Base-by-base conservation (phyloP, 2,888 invertebrate genomes). In the Ctena decussata region DNA sequence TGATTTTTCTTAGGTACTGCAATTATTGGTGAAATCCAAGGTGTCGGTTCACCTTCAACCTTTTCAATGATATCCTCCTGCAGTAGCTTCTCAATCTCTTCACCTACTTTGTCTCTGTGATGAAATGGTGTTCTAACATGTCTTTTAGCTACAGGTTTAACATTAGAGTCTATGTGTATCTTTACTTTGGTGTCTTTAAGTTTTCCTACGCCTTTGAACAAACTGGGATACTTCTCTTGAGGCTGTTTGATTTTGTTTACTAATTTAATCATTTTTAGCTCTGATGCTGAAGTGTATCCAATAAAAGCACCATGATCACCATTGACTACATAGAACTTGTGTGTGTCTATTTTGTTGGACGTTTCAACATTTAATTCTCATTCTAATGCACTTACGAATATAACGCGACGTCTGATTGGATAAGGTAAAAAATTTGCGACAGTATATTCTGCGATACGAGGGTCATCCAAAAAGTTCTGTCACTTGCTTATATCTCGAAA, bases 21-120 rank as follows among this genome's bases (percentile, higher is more conserved):
- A 21, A 86, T 82, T 39, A 87, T 84, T 12, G 84, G 79, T 1
- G 82, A 81, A 15, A 92, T 85, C 91, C 91, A 93, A 24, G 90
- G 88, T 39, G 90, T 91, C 35, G 91, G 88, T 30, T 86, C 89
- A 70, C 84, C 80, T 39, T 79, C 79, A 27, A 89, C 87, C 80
- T 82, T 24, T 57, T 86, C 86, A 57, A 87, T 84, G 15, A 88
- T 81, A 30, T 87, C 87, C 0, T 81, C 57, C 18, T 82, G 37
- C 8, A 82, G 0, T 15, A 89, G 75, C 32, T 86, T 78, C 18
- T 84, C 30, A 15, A 89, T 32, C 79, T 89, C 87, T 18, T 71
- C 53, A 75, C 84, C 84, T 27, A 89, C 73, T 44, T 85, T 83
- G 1, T 78, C 30, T 24, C 84, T 37, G 15, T 88, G 37, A 53